Evolutionary conservation across 2,113 vertebrate genomes (phyloP), one percentile per base, ranked within the genome.

Genomic region (Garra rufa): DNA sequence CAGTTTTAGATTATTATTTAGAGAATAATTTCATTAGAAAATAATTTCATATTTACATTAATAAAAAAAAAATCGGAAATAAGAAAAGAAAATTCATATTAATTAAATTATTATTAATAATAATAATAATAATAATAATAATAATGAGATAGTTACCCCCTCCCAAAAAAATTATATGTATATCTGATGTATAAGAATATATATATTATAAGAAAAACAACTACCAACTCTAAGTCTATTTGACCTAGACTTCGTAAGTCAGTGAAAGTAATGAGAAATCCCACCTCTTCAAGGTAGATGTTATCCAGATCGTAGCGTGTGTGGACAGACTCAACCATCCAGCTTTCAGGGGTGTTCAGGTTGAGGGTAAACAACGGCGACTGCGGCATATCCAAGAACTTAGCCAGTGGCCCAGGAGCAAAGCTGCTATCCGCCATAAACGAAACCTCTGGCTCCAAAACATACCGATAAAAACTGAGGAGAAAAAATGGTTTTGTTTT

Each of bases 271-370:
- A 74, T 28, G 44, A 21, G 15, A 10, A 55, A 2, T 55, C 57
- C 21, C 92, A 99, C 98, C 97, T 99, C 98, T 89, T 97, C 89
- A 83, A 99, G 92, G 91, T 99, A 99, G 93, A 99, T 99, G 90
- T 99, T 99, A 90, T 99, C 98, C 88, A 99, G 94, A 93, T 99
- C 98, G 55, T 99, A 98, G 0, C 96, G 96, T 4, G 98, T 98
- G 90, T 91, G 94, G 70, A 99, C 97, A 19, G 98, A 98, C 87
- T 99, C 98, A 41, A 99, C 96, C 97, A 99, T 99, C 98, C 98
- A 99, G 83, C 96, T 97, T 91, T 99, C 98, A 0, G 98, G 98
- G 13, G 98, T 98, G 91, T 97, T 98, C 61, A 98, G 92, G 91
- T 98, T 99, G 88, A 99, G 90, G 52, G 98, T 99, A 89, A 99